These are phyloP conservation scores for Tragelaphus buxtoni DNA, from an alignment of 2,113 vertebrate species.

Conservation along the genomic window DNA sequence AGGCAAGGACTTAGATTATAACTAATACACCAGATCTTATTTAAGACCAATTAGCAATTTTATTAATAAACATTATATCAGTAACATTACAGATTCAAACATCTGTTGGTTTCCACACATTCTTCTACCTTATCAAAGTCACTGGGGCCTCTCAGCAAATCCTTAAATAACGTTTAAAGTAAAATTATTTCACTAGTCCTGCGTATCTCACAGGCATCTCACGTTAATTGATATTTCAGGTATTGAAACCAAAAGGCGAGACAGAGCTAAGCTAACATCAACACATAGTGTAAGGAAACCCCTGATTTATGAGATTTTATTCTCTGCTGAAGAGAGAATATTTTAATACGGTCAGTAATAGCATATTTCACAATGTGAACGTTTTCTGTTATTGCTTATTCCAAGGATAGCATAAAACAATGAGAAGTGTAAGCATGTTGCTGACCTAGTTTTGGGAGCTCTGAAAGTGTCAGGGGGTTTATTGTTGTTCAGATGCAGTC, in stretches of 20 bases:
- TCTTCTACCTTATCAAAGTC: neutral
- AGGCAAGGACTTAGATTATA: neutral
- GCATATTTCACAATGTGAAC: neutral
- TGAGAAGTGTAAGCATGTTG: neutral
- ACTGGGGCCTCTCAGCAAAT: neutral
- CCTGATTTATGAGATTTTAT: neutral
- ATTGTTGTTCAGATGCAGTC: conserved; percentile 32
- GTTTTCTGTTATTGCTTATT: neutral
- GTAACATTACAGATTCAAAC: neutral
- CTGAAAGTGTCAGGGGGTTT: neutral
- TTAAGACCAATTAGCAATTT: neutral
- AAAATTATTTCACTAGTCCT: neutral
- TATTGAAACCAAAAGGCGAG: neutral
- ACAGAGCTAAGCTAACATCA: neutral
- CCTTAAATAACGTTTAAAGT: neutral
- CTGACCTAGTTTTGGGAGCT: conserved; percentile 41
- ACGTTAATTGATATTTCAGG: neutral
- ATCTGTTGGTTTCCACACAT: neutral
- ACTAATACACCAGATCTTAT: neutral
- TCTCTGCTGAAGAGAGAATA: neutral
- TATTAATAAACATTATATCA: neutral
- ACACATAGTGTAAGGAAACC: neutral
- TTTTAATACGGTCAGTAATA: neutral
- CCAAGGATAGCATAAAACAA: neutral
- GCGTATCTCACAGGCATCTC: neutral